Evolutionary conservation across 1,140 invertebrate genomes (phyloP).

Genomic region (Hydropsyche tenuis): DNA sequence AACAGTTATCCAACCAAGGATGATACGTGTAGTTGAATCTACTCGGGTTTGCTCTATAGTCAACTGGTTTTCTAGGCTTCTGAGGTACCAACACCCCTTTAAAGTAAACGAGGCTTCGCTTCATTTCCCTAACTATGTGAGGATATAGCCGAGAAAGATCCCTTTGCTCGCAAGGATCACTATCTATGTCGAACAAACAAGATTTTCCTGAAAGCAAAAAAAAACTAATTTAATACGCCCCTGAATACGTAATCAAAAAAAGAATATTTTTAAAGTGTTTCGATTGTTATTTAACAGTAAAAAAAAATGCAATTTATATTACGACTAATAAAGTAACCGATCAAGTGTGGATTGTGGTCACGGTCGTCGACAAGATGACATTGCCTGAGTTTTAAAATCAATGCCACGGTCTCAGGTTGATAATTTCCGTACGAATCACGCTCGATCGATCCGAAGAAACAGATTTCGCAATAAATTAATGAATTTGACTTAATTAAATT

Average conservation of each 20-base stretch:
- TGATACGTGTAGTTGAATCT: slow-evolving; percentile 47
- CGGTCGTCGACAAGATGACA: not conserved
- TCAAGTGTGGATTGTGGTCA: slow-evolving; percentile 30
- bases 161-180: slow-evolving; percentile 84
- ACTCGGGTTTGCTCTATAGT: slow-evolving; percentile 39
- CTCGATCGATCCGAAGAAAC: not conserved
- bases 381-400: slow-evolving; percentile 1
- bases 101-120: slow-evolving; percentile 44
- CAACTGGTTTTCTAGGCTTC: slow-evolving; percentile 11
- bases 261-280: not conserved
- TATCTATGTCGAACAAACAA: slow-evolving; percentile 80
- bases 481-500: too few relatives aligned
- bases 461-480: too few relatives aligned
- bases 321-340: not conserved
- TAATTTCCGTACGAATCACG: not conserved
- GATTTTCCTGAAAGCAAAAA: slow-evolving; percentile 54
- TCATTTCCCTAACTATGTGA: slow-evolving; percentile 43
- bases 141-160: slow-evolving; percentile 68
- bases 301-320: slow-evolving; percentile 9
- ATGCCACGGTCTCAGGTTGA: not conserved
- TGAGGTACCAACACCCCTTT: slow-evolving; percentile 38
- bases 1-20: slow-evolving; percentile 45
- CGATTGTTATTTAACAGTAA: not conserved
- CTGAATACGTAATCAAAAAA: not conserved
- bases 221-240: not conserved